Base-by-base conservation (phyloP, 2,888 invertebrate genomes). In the Drosophila mimica region DNA sequence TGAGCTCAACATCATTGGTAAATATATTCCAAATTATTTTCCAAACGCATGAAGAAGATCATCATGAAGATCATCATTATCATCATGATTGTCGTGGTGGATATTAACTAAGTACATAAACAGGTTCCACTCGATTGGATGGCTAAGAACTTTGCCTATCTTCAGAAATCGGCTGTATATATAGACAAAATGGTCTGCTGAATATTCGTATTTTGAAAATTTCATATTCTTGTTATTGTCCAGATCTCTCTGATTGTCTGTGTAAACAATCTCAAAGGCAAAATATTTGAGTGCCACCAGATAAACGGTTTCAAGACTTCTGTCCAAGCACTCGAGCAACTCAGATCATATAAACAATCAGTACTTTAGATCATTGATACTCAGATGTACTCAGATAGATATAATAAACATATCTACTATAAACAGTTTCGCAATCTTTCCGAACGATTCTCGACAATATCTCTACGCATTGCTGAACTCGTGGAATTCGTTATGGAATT, bases 11-110 rank as follows among this genome's bases (percentile, higher is more conserved):
- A 36, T 36, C 28, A 28, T 70, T 46, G 9, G 25, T 31, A 62
- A 75, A 68, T 49, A 68, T 33, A 75, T 28, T 46, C 30, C 1
- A 20, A 46, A 17, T 7, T 33, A 4, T 13, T 13, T 9, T 8
- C 30, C 17, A 15, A 17, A n/a, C 11, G 5, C 20, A 30, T n/a
- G n/a, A n/a, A n/a, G n/a, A n/a, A n/a, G n/a, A n/a, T n/a, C n/a
- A 31, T 15, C 6, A 33, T 6, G 31, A 31, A n/a, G 4, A 43
- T 31, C 0, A 33, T 28, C 25, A 33, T 20, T 15, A 25, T 53
- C 9, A n/a, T 30, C 17, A 38, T 28, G n/a, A 56, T 54, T 40
- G 40, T 9, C n/a, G 6, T 38, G 17, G 30, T 30, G 40, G 56
- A 34, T 25, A 30, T 30, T 6, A 31, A 31, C 15, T 33, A 25